Evolutionary conservation across 2,113 vertebrate species (phyloP), one percentile per base, ranked within the genome.

Genomic region (Morone chrysops): DNA sequence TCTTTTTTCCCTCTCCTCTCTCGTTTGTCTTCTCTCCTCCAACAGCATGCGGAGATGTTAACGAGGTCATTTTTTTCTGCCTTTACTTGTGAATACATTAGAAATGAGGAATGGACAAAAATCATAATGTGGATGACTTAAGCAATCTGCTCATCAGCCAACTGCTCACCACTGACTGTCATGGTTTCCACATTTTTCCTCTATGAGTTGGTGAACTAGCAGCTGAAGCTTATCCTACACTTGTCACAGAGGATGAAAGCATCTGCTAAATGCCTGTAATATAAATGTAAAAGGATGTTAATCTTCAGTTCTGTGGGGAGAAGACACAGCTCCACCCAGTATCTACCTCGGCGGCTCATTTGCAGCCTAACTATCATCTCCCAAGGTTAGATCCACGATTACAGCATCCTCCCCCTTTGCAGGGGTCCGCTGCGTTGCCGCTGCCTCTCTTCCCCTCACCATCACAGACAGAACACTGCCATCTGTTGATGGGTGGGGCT

Each of bases 381-480:
- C 68, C 90, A 92, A 91, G 88, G 93, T 91, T 90, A 87, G 78
- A 87, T 40, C 22, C 65, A 31, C 92, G 79, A 85, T 91, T 87
- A 79, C 17, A 70, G 80, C 68, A 68, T 68, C 85, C 56, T 84
- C 80, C 74, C 59, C 70, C 82, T 43, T 54, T 78, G 54, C 76
- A 62, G 71, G 69, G 81, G 71, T 78, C 81, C 68, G 66, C 85
- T 25, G 57, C 59, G 78, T 48, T 75, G 36, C 70, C 66, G 61
- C 82, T 86, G 85, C 80, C 54, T 70, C 71, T 60, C 75, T 13
- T 84, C 85, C 70, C 78, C 88, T 81, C 81, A 47, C 53, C 50
- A 93, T 95, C 91, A 59, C 87, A 94, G 91, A 93, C 90, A 84
- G 89, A 92, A 91, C 92, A 92, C 86, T 94, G 94, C 92, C 94